Evolutionary conservation across 2,888 invertebrate genomes (phyloP).

Genomic region (Nemurella pictetii): DNA sequence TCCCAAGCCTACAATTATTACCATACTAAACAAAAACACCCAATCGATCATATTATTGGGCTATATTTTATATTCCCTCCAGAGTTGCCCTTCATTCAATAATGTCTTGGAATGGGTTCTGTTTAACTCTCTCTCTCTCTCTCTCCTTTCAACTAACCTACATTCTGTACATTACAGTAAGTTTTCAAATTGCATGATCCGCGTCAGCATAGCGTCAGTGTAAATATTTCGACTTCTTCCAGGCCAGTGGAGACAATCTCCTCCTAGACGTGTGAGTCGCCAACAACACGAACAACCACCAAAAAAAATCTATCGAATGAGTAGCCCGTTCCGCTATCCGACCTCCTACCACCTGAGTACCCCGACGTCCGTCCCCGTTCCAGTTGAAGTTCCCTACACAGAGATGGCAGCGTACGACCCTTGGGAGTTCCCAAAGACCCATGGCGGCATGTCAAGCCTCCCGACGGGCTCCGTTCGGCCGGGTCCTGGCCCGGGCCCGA

Average conservation of each 20-base stretch:
- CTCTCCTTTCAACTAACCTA: too few relatives aligned
- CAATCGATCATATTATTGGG: too few relatives aligned
- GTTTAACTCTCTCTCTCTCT: too few relatives aligned
- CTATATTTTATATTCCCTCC: too few relatives aligned
- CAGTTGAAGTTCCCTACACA: not conserved
- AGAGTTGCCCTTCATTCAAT: too few relatives aligned
- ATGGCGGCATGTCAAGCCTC: conserved; percentile 17
- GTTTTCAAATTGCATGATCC: too few relatives aligned
- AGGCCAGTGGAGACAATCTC: conserved; percentile 28
- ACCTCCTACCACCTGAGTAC: conserved; percentile 18
- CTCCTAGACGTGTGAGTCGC: conserved; percentile 20
- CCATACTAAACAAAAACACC: too few relatives aligned
- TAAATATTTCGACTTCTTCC: conserved; percentile 33
- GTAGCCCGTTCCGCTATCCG: conserved; percentile 32
- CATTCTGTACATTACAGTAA: too few relatives aligned
- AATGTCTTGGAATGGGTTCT: too few relatives aligned
- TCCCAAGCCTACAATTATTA: too few relatives aligned
- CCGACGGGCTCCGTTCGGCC: too few relatives aligned
- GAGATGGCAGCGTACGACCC: conserved; percentile 40
- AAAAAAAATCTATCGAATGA: conserved; percentile 38
- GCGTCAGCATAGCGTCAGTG: too few relatives aligned
- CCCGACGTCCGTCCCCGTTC: not conserved
- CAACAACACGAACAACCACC: conserved; percentile 29
- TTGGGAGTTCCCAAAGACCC: conserved; percentile 41
- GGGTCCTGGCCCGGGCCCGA: not conserved